Evolutionary conservation across 2,797 vertebrate species (phyloP), one percentile per base, ranked within the genome.

Genomic region (Siniperca obscura): DNA sequence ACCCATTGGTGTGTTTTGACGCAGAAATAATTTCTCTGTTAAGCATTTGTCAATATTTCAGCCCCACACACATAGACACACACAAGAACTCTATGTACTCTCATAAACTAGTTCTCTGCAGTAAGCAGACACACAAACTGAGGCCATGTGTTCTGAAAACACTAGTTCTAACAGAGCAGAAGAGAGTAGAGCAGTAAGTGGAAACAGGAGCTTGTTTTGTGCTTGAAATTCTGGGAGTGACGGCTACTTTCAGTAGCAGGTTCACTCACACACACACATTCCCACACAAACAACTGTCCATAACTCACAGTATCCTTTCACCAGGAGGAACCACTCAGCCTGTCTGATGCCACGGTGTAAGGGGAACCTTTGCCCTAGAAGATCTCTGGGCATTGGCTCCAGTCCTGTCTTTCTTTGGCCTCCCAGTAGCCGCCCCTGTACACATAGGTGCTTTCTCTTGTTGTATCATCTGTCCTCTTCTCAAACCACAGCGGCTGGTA

Each of bases 351-450:
- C 44, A 67, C 10, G 9, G 22, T 62, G 42, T 25, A 21, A 36
- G 55, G 25, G 38, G 36, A 55, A n/a, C 19, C 36, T 48, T 76
- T 74, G 76, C 74, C 3, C 90, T 96, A 98, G 95, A 98, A 99
- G 96, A 99, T 98, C 72, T 96, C 91, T 0, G 97, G 97, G 86
- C 97, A 98, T 42, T 84, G 86, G 27, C 91, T 96, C 98, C 98
- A 99, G 94, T 99, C 96, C 89, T 97, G 97, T 87, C 89, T 96
- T 19, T 98, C 97, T 93, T 99, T 99, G 91, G 96, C 95, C 81
- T 99, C 98, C 98, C 98, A 99, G 95, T 99, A 99, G 73, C 98
- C 98, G 0, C 98, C 98, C 87, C 95, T 97, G 92, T 99, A 99
- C 86, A 96, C 16, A 5, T 95, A 99, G 84, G 93, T 95, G 30